These are phyloP conservation scores for Proales similis DNA, from an alignment of 1,140 invertebrate species.

Conservation along the genomic window DNA sequence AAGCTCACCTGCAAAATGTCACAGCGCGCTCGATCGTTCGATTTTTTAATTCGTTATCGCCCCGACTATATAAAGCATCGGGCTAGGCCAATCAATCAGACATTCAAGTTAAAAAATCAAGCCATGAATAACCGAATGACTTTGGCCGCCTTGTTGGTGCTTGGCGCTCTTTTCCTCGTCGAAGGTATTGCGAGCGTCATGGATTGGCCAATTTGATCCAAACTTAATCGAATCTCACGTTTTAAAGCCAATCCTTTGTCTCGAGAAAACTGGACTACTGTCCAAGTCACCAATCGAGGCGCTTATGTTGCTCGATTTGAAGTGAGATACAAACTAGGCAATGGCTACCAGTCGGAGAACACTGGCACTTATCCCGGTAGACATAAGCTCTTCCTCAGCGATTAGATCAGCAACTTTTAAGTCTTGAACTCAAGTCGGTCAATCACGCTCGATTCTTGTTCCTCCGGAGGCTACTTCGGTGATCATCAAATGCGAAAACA, in stretches of 20 bases:
- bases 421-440: constrained; percentile 5
- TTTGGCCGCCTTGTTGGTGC: too few relatives aligned
- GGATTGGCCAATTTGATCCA: too few relatives aligned
- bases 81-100: too few relatives aligned
- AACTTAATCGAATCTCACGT: too few relatives aligned
- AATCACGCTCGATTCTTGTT: constrained; percentile 23
- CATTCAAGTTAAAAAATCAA: too few relatives aligned
- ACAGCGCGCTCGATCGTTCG: too few relatives aligned
- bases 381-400: background rate
- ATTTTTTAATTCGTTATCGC: too few relatives aligned
- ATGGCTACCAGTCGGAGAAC: background rate
- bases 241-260: constrained; percentile 14
- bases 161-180: too few relatives aligned
- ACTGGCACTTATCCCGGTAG: constrained; percentile 7
- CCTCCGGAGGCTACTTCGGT: constrained; percentile 26
- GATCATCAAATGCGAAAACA: constrained; percentile 30
- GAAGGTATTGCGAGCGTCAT: too few relatives aligned
- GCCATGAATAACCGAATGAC: too few relatives aligned
- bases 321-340: constrained; percentile 6
- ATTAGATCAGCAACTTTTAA: background rate
- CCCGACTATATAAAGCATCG: too few relatives aligned
- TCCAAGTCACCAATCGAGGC: constrained; percentile 26
- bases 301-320: constrained; percentile 34
- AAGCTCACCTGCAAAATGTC: too few relatives aligned
- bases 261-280: constrained; percentile 17